phyloP scores from a whole-genome alignment of 2,113 vertebrate genomes.

The Danionella cerebrum region DNA sequence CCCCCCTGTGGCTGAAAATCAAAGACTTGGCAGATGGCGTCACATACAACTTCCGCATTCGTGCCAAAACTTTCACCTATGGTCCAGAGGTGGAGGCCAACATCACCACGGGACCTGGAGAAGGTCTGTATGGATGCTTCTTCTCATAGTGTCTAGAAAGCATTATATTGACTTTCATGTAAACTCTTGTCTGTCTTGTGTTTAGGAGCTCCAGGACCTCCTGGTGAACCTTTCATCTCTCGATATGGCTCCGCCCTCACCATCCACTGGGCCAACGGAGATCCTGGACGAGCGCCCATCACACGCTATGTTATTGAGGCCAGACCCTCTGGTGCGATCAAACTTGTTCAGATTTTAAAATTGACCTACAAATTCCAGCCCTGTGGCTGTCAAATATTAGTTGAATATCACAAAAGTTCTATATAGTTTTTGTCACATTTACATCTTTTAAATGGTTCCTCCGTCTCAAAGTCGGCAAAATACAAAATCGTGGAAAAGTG shows the following conservation, averaged over 20 bases:
- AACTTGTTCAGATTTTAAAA: no score
- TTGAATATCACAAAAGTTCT: no score
- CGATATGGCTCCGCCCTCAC: conserved; percentile 85
- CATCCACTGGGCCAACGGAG: conserved; percentile 91
- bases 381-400: no score
- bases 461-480: no score
- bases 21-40: conserved; percentile 84
- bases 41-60: conserved; percentile 87
- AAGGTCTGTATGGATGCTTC: conserved; percentile 66
- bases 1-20: conserved; percentile 90
- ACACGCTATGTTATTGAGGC: conserved; percentile 93
- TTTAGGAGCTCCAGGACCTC: conserved; percentile 86
- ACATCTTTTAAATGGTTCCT: no score
- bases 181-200: neutral
- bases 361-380: no score
- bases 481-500: no score
- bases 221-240: conserved; percentile 87
- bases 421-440: no score
- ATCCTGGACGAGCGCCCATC: conserved; percentile 86
- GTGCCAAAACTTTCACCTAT: conserved; percentile 87
- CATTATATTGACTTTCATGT: no score
- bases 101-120: conserved; percentile 89
- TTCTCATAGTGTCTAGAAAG: neutral
- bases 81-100: conserved; percentile 92
- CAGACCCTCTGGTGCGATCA: conserved; percentile 80